Evolutionary conservation across 2,113 vertebrate species (phyloP), one percentile per base, ranked within the genome.

Genomic region (Dolichotis patagonum): DNA sequence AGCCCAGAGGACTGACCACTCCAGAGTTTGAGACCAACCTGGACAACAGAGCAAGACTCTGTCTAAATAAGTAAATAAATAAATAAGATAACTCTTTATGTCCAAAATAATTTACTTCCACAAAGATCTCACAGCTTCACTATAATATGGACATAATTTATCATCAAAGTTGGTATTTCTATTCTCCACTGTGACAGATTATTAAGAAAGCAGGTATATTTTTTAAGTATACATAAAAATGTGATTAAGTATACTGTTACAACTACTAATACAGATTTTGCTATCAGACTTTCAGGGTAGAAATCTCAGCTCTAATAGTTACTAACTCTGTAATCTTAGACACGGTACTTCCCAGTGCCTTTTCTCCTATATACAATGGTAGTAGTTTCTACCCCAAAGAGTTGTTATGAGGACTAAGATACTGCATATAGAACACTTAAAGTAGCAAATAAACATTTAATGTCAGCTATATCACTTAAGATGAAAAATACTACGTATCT

Each of bases 371-470:
- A 13, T 58, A 81, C 94, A 89, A 91, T 85, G 63, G 38, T 73
- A 71, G 85, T 69, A 83, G 13, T 77, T 58, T 71, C 91, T 88
- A 84, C 17, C 81, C 85, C n/a, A n/a, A 92, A 94, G 58, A 5
- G 49, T 8, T 41, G 49, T 8, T 41, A 46, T 46, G 46, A 46
- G 46, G 46, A 46, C 46, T 46, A 46, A 46, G 46, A 46, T 46
- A 46, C 46, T 7, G 7, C 46, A 46, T 46, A 46, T 46, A 46
- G 46, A 46, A 46, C 46, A 46, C 46, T 46, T 46, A 46, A 46
- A 46, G 7, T 46, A 46, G 46, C 46, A 46, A 46, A 46, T 46
- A 46, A 46, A 46, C 46, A 46, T 46, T 46, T 46, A 46, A 46
- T 46, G 46, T 46, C 46, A 46, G 46, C 7, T 46, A 46, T 46